Evolutionary conservation across 1,140 invertebrate genomes (phyloP).

Genomic region (Teleogryllus occipitalis): DNA sequence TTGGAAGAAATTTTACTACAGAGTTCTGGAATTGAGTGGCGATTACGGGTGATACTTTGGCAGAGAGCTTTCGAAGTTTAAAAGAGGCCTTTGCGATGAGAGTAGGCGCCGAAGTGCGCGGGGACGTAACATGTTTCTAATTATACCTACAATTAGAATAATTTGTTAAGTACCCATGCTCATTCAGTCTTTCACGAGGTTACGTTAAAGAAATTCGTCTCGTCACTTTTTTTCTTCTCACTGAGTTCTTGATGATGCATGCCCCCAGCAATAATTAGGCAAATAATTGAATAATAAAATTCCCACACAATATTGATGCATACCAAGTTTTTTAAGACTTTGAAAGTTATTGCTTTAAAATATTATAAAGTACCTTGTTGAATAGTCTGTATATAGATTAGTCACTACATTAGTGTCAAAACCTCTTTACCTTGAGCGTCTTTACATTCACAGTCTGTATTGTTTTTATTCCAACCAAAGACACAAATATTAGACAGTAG

Average conservation of each 20-base stretch:
- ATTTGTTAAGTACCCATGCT: neutral
- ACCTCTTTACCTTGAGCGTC: neutral
- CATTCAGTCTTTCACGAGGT: neutral
- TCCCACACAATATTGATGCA: too few relatives aligned
- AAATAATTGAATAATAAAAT: neutral
- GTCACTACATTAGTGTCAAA: neutral
- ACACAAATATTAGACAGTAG: neutral
- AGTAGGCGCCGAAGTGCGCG: neutral
- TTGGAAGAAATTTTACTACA: neutral
- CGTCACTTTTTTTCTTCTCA: neutral
- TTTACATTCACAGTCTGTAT: neutral
- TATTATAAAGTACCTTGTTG: neutral
- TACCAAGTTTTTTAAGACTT: neutral
- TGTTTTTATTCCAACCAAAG: slow-evolving; percentile 5
- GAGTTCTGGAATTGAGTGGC: neutral
- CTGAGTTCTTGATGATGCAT: neutral
- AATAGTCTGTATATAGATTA: neutral
- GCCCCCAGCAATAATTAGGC: neutral
- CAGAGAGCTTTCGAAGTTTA: neutral
- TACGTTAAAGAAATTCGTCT: neutral
- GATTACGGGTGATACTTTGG: neutral
- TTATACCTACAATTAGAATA: neutral
- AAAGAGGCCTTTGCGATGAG: neutral
- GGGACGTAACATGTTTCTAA: neutral
- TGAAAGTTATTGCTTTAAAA: neutral